These are phyloP conservation scores for Reinhardtius hippoglossoides DNA, from an alignment of 2,113 vertebrate genomes.

Conservation along the genomic window DNA sequence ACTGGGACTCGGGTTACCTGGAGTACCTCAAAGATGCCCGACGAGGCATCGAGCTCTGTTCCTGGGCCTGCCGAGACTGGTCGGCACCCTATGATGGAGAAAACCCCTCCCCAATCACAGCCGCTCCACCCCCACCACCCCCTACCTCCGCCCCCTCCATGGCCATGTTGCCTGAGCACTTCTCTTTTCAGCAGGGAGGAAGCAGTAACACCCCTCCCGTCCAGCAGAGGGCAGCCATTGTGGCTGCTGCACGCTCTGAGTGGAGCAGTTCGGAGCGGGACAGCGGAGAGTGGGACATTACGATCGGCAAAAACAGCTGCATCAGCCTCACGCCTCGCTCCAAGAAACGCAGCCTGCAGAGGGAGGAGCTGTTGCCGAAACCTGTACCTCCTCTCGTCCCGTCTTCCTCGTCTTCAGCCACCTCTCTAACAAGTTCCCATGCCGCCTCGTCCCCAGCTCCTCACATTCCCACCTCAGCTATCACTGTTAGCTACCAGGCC, in stretches of 20 bases:
- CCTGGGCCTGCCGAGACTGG: conserved; percentile 91
- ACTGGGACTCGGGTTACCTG: conserved; percentile 92
- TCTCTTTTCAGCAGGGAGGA: conserved; percentile 70
- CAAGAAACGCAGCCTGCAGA: conserved; percentile 90
- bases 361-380: conserved; percentile 79
- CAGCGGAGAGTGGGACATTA: conserved; percentile 86
- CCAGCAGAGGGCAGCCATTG: conserved; percentile 78
- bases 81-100: conserved; percentile 95
- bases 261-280: conserved; percentile 82
- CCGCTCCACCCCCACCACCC: conserved; percentile 65
- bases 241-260: conserved; percentile 77
- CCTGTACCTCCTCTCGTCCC: conserved; percentile 65
- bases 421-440: conserved; percentile 33
- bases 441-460: conserved; percentile 36
- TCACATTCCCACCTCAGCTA: conserved; percentile 35
- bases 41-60: conserved; percentile 87
- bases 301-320: conserved; percentile 82
- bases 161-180: conserved; percentile 81
- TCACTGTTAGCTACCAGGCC: conserved; percentile 63
- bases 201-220: conserved; percentile 34
- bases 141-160: conserved; percentile 73
- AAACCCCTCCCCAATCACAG: conserved; percentile 82
- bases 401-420: conserved; percentile 42
- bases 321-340: conserved; percentile 87
- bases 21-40: conserved; percentile 93